Evolutionary conservation across 1,140 invertebrate genomes (phyloP), one percentile per base, ranked within the genome.

Genomic region (Lepidurus packardi): DNA sequence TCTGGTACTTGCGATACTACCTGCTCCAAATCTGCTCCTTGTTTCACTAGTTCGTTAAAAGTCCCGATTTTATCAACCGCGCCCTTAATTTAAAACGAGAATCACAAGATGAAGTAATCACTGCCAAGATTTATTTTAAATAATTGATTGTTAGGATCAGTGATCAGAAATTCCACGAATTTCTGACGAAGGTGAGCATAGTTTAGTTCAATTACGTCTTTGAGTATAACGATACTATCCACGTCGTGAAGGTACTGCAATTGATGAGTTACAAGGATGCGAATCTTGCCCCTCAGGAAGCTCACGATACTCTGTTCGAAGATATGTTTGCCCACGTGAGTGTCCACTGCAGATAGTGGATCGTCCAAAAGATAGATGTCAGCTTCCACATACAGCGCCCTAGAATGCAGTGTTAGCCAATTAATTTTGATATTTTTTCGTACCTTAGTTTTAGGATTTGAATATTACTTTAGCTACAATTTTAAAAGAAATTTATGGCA

Each of bases 251-350:
- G 86, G 83, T 91, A 93, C 82, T 95, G 93, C 5, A 95, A 85
- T 82, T 95, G 93, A 86, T 96, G 93, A 1, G 94, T 96, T 24
- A 94, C 92, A 7, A 96, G 88, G 47, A 96, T 88, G n/a, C 91
- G 86, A 0, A 92, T 92, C 84, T 92, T 93, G 77, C 90, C 85
- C 24, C 86, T 88, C 45, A 95, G 85, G 82, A 91, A 90, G 1
- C 89, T 90, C 5, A 85, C 86, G 74, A 92, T 88, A 81, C 91
- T 92, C 16, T 90, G 87, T 81, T 92, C 88, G 81, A 92, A 91
- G n/a, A 92, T 86, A 80, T 90, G 88, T 0, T 89, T 87, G 9
- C 90, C 90, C 1, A 92, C 91, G 81, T 90, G 89, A 1, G 90
- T 86, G 84, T 92, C 91, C 43, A 92, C 91, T 2, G 93, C 93